These are phyloP conservation scores for Alectoris magna DNA, from an alignment of 2,797 vertebrate species.

Conservation along the genomic window DNA sequence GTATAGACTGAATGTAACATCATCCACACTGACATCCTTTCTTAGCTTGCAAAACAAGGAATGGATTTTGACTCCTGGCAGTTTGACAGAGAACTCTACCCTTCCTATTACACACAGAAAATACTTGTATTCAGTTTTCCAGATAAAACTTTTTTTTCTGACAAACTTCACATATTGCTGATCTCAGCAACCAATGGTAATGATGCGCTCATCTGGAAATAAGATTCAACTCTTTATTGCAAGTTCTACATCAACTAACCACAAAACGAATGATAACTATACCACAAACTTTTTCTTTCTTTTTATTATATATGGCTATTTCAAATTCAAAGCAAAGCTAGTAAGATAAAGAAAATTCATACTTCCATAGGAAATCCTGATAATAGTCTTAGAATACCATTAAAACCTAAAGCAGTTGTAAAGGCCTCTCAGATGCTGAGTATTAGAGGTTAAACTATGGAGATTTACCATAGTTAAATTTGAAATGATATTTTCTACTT, in stretches of 20 bases:
- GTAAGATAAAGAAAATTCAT: not conserved
- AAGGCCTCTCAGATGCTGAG: not conserved
- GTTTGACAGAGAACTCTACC: not conserved
- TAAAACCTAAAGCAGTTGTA: not conserved
- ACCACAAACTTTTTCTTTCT: not conserved
- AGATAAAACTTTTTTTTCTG: not conserved
- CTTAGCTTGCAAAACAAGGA: not conserved
- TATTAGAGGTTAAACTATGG: not conserved
- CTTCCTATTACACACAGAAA: not conserved
- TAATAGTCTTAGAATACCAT: not conserved
- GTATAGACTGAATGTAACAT: not conserved
- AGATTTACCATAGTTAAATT: not conserved
- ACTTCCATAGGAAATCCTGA: not conserved
- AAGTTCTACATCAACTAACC: not conserved
- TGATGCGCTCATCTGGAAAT: not conserved
- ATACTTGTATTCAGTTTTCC: not conserved
- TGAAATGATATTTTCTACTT: not conserved
- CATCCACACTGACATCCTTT: not conserved
- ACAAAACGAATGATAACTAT: not conserved
- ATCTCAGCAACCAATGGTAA: not conserved
- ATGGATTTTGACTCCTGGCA: not conserved
- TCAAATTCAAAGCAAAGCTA: not conserved
- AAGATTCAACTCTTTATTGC: not conserved
- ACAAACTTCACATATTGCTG: not conserved
- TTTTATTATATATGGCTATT: not conserved